phyloP scores from a whole-genome alignment of 2,797 vertebrate genomes.

The Cirrhinus molitorella region DNA sequence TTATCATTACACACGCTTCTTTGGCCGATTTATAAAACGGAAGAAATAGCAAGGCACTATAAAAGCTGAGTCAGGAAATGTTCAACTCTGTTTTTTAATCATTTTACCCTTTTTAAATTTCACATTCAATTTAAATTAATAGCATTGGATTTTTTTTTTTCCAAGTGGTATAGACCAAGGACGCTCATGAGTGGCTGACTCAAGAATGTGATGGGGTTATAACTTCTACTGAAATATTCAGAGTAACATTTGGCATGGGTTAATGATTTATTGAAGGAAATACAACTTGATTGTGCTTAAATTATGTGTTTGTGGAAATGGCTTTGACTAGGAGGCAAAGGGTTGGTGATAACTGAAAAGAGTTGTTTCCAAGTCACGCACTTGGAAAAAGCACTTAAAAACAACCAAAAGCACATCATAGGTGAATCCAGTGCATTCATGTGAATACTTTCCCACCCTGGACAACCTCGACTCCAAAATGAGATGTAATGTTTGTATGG shows the following conservation, averaged over 20 bases:
- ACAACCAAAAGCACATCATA: background rate
- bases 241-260: background rate
- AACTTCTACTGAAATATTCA: background rate
- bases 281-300: background rate
- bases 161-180: background rate
- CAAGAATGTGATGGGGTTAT: background rate
- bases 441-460: background rate
- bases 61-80: background rate
- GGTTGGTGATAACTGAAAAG: background rate
- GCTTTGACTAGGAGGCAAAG: background rate
- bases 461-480: background rate
- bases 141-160: background rate
- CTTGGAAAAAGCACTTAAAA: constrained; percentile 10
- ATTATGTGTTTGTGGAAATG: background rate
- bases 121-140: background rate
- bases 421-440: background rate
- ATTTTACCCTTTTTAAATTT: background rate
- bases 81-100: background rate
- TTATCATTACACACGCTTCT: background rate
- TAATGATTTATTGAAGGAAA: background rate
- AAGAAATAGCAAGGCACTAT: background rate
- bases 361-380: background rate
- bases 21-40: background rate
- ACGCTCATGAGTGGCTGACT: background rate
- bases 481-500: background rate